phyloP scores from a whole-genome alignment of 2,113 vertebrate genomes.

The Cyphomyrus discorhynchus region DNA sequence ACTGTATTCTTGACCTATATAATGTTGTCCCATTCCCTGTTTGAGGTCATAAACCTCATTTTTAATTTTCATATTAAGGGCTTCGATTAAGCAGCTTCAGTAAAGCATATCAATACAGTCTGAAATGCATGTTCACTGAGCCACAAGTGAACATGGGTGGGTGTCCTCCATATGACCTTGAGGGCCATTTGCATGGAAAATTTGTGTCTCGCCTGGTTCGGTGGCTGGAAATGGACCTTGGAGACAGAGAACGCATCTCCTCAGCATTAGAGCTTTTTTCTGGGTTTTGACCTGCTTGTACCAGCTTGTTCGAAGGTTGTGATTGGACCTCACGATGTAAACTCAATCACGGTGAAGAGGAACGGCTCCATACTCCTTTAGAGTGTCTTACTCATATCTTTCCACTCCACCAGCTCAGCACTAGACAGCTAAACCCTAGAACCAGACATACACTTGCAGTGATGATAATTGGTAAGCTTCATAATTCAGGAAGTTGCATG shows the following conservation, averaged over 20 bases:
- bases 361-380: background rate
- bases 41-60: background rate
- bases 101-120: background rate
- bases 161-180: background rate
- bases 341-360: background rate
- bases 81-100: background rate
- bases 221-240: background rate
- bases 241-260: background rate
- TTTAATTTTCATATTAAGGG: background rate
- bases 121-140: background rate
- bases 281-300: background rate
- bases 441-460: background rate
- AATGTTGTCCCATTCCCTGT: constrained; percentile 3
- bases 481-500: background rate
- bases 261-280: background rate
- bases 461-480: background rate
- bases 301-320: background rate
- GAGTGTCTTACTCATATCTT: background rate
- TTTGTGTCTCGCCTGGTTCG: background rate
- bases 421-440: too few relatives aligned
- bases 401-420: background rate
- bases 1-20: background rate
- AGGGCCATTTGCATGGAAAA: background rate
- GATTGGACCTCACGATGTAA: background rate
- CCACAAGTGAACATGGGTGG: background rate